Evolutionary conservation across 2,797 vertebrate species (phyloP).

Genomic region (Taenioides sp.): DNA sequence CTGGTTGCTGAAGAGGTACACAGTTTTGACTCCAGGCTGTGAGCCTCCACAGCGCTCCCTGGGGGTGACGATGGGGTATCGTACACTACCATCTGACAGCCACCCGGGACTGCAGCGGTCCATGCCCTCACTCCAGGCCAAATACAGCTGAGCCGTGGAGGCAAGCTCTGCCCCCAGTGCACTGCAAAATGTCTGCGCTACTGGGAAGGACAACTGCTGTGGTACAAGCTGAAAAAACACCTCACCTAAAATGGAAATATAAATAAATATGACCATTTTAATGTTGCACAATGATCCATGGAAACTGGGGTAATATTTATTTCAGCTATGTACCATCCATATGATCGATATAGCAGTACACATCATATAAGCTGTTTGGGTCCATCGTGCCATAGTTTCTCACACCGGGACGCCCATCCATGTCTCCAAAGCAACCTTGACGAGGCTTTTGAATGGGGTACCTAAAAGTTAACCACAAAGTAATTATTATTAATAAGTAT

Average conservation of each 20-base stretch:
- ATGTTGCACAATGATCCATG: too few relatives aligned
- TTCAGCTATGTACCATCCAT: slow-evolving; percentile 79
- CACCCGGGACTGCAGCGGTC: slow-evolving; percentile 92
- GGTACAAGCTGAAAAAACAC: slow-evolving; percentile 81
- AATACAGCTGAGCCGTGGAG: slow-evolving; percentile 87
- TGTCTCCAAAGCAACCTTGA: slow-evolving; percentile 91
- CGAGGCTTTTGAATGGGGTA: slow-evolving; percentile 92
- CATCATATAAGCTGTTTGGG: slow-evolving; percentile 85
- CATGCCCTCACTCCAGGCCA: slow-evolving; percentile 89
- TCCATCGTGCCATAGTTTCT: slow-evolving; percentile 91
- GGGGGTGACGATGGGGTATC: slow-evolving; percentile 89
- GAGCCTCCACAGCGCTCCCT: slow-evolving; percentile 89
- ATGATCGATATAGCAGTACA: slow-evolving; percentile 91
- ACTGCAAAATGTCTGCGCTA: slow-evolving; percentile 81
- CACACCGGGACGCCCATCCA: slow-evolving; percentile 90
- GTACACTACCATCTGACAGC: slow-evolving; percentile 92
- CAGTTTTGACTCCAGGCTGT: slow-evolving; percentile 88
- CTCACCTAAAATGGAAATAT: slow-evolving; percentile 76
- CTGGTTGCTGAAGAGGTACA: slow-evolving; percentile 92
- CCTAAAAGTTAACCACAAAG: slow-evolving; percentile 60
- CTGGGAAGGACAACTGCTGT: slow-evolving; percentile 80
- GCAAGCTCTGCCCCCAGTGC: slow-evolving; percentile 80
- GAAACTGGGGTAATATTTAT: background rate
- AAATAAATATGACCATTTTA: background rate
- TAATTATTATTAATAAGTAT: too few relatives aligned